These are phyloP conservation scores for Phylloscopus whistleri DNA, from an alignment of 2,113 vertebrate genomes.

Conservation along the genomic window DNA sequence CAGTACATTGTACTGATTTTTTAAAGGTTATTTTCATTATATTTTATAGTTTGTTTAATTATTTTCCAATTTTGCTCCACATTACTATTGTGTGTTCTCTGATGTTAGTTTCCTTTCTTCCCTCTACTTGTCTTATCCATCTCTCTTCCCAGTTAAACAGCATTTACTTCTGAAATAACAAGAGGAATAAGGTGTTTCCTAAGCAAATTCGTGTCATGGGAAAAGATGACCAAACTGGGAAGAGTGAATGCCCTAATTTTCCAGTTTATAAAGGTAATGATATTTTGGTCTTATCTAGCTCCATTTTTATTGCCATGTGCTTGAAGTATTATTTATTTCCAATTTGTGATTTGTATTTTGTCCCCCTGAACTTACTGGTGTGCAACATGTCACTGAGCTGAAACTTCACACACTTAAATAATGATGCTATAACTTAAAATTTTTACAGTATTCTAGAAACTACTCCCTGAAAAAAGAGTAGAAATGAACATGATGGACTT, in stretches of 20 bases:
- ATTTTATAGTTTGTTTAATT: background rate
- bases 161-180: background rate
- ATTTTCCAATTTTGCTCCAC: background rate
- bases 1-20: background rate
- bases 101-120: background rate
- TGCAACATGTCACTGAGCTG: background rate
- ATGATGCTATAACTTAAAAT: background rate
- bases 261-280: background rate
- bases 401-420: background rate
- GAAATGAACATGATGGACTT: background rate
- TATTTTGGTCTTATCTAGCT: background rate
- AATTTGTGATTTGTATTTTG: background rate
- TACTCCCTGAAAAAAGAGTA: background rate
- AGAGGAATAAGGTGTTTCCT: background rate
- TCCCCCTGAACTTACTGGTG: background rate
- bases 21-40: background rate
- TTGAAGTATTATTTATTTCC: background rate
- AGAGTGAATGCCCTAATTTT: background rate
- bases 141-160: background rate
- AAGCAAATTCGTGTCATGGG: background rate
- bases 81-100: background rate
- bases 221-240: background rate
- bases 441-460: background rate
- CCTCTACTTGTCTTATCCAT: background rate
- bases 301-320: background rate